A percentile compares a stretch with the other conserved stretches of the same genome.
These are phyloP conservation scores for Drosophila melanica DNA, from an alignment of 1,140 invertebrate genomes.

Conservation along the genomic window DNA sequence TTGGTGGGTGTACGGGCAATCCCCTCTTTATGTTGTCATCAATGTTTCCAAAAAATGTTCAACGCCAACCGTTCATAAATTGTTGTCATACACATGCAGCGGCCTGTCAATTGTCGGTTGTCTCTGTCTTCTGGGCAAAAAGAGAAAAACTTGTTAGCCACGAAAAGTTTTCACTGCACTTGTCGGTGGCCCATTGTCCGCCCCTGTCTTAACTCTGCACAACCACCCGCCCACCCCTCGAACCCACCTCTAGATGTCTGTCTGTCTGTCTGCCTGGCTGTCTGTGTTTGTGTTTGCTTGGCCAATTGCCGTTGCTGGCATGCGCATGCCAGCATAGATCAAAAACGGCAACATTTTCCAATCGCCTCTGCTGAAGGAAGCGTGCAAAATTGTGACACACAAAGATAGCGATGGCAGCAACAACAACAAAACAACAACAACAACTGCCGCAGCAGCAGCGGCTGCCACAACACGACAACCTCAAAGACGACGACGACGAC, in stretches of 20 bases:
- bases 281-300: slow-evolving; percentile 47
- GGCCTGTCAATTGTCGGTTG: slow-evolving; percentile 8
- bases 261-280: slow-evolving; percentile 18
- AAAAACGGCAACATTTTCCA: slow-evolving; percentile 76
- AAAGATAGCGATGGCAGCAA: slow-evolving; percentile 63
- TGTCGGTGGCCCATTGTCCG: slow-evolving; percentile 64
- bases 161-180: slow-evolving; percentile 74
- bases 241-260: neutral
- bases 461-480: slow-evolving; percentile 15
- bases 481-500: slow-evolving; percentile 13
- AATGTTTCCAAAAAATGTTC: slow-evolving; percentile 52
- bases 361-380: slow-evolving; percentile 58
- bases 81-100: slow-evolving; percentile 52
- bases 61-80: slow-evolving; percentile 73
- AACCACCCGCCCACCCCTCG: neutral
- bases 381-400: slow-evolving; percentile 79
- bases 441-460: neutral
- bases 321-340: slow-evolving; percentile 78
- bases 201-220: slow-evolving; percentile 25
- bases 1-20: slow-evolving; percentile 15
- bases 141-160: slow-evolving; percentile 67
- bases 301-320: slow-evolving; percentile 63
- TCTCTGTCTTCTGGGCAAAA: slow-evolving; percentile 15
- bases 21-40: slow-evolving; percentile 50
- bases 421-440: slow-evolving; percentile 22